phyloP scores from a whole-genome alignment of 2,888 invertebrate genomes.

The Odontocerum albicorne region DNA sequence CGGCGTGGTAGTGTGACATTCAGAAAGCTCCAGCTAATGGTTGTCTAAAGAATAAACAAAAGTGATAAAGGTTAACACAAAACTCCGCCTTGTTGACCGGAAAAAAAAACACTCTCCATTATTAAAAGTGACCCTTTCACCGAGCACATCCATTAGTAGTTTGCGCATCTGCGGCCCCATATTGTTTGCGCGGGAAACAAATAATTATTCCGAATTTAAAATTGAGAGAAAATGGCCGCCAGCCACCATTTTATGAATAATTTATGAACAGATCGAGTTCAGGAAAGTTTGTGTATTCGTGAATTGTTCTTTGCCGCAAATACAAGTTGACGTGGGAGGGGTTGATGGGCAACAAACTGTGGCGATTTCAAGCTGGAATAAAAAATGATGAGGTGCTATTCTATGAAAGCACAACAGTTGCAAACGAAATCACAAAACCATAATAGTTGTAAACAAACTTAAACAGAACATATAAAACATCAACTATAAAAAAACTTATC shows the following conservation, averaged over 20 bases:
- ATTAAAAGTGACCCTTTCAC: not conserved
- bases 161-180: not conserved
- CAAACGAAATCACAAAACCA: too few species aligned
- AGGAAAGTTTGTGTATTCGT: constrained; percentile 5
- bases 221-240: constrained; percentile 25
- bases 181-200: not conserved
- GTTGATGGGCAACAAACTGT: not conserved
- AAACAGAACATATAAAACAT: too few species aligned
- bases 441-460: too few species aligned
- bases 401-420: too few species aligned
- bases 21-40: too few species aligned
- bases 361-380: not conserved
- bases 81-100: too few species aligned
- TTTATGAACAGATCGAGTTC: constrained; percentile 26
- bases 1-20: too few species aligned
- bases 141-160: constrained; percentile 8
- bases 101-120: too few species aligned
- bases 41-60: too few species aligned
- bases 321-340: not conserved
- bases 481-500: too few species aligned
- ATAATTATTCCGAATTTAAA: constrained; percentile 33
- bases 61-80: too few species aligned
- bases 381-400: constrained; percentile 4
- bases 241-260: constrained; percentile 31
- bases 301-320: constrained; percentile 1